Conservation (phyloP, 2,888 invertebrate species). For the Aphidius colemani region DNA sequence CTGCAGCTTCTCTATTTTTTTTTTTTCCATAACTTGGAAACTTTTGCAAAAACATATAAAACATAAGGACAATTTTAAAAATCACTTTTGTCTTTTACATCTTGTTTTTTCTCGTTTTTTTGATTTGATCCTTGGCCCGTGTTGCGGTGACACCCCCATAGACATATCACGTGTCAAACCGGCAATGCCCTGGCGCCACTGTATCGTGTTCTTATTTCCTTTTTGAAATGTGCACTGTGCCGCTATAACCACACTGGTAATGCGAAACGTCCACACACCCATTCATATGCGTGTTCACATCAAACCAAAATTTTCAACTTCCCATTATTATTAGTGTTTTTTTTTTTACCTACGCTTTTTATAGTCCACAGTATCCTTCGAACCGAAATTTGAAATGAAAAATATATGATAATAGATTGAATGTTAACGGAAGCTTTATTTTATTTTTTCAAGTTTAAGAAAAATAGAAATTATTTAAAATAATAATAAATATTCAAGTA, state of each 20-base stretch:
- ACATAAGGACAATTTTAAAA: conserved; percentile 8
- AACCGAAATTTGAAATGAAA: no score
- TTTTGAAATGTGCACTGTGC: conserved; percentile 35
- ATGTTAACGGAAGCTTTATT: no score
- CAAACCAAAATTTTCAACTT: no score
- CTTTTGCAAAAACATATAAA: conserved; percentile 7
- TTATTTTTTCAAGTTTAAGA: no score
- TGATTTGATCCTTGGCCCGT: neutral
- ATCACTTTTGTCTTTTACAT: neutral
- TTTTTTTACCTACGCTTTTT: no score
- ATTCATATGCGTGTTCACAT: neutral
- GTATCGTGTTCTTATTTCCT: conserved; percentile 45
- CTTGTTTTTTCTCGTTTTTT: neutral
- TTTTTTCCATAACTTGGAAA: conserved; percentile 7
- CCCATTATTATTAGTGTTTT: no score
- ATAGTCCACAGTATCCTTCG: no score
- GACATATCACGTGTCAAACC: conserved; percentile 56
- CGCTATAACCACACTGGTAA: conserved; percentile 17
- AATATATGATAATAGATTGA: no score
- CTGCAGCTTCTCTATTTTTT: no score
- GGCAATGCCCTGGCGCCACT: conserved; percentile 55
- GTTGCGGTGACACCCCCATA: conserved; percentile 46
- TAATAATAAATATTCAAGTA: neutral
- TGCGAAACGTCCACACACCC: conserved; percentile 16
- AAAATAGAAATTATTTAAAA: no score